Evolutionary conservation across 2,113 vertebrate species (phyloP).

Genomic region (Anser cygnoides): DNA sequence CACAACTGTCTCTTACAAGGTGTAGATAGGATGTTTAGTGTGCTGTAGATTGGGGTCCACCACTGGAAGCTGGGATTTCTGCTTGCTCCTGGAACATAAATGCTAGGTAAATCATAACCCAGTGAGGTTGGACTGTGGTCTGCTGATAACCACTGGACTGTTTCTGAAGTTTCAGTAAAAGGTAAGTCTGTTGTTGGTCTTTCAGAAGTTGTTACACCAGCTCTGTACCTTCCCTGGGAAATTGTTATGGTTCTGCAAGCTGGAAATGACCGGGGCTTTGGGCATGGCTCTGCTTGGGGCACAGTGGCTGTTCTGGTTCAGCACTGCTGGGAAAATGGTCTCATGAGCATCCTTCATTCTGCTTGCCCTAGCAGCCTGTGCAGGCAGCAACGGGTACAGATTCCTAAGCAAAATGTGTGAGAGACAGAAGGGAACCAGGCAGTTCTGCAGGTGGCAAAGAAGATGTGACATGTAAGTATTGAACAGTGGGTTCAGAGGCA

Average conservation of each 20-base stretch:
- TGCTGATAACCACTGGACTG: not conserved
- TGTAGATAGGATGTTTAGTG: not conserved
- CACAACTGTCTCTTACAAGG: not conserved
- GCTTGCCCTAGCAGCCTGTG: rapidly evolving
- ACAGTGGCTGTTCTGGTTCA: not conserved
- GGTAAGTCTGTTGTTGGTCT: not conserved
- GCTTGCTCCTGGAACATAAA: not conserved
- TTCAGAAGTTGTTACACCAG: not conserved
- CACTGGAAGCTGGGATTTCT: not conserved
- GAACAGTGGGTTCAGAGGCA: not conserved
- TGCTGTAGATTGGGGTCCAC: not conserved
- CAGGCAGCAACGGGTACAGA: not conserved
- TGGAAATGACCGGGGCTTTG: not conserved
- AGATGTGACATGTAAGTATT: rapidly evolving
- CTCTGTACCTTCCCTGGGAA: not conserved
- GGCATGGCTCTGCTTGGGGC: not conserved
- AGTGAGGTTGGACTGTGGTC: not conserved
- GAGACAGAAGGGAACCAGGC: not conserved
- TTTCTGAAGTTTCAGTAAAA: not conserved
- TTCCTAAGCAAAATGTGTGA: not conserved
- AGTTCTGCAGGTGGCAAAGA: not conserved
- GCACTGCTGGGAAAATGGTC: not conserved
- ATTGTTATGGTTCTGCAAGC: not conserved
- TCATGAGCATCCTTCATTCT: not conserved
- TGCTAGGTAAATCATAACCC: not conserved